These are phyloP conservation scores for Hydractinia symbiolongicarpus DNA, from an alignment of 30 jellyfish, hydroid and myxozoan species.

Conservation along the genomic window DNA sequence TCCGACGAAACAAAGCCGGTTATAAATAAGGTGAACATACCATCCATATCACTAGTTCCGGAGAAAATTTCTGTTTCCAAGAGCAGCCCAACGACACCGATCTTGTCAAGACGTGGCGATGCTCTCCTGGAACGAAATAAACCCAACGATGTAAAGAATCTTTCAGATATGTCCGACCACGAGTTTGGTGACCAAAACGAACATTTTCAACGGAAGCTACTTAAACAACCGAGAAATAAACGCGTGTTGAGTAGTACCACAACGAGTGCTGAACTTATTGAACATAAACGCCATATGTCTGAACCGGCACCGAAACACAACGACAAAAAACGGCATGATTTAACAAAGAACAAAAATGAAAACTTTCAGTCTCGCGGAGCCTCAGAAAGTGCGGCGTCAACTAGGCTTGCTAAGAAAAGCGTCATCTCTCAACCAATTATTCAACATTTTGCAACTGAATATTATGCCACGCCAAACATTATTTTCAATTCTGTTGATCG, in stretches of 20 bases:
- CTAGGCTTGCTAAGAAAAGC: constrained; percentile 10
- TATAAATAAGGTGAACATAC: neutral
- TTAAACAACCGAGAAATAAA: constrained; percentile 42
- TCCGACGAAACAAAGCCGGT: constrained; percentile 33
- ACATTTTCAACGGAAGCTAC: constrained; percentile 38
- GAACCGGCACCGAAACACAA: constrained; percentile 13
- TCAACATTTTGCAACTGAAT: constrained; percentile 40
- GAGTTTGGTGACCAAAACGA: constrained; percentile 63
- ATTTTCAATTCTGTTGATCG: constrained; percentile 42
- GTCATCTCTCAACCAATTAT: constrained; percentile 36
- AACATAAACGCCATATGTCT: constrained; percentile 47
- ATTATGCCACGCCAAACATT: constrained; percentile 46
- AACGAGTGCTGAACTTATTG: constrained; percentile 91
- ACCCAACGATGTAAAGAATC: constrained; percentile 12
- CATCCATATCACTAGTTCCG: constrained; percentile 47
- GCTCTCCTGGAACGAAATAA: constrained; percentile 14
- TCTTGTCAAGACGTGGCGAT: constrained; percentile 23
- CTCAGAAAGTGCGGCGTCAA: neutral
- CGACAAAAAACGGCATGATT: neutral
- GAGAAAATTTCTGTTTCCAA: constrained; percentile 32
- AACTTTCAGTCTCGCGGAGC: neutral
- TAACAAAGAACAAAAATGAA: neutral
- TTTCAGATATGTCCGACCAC: constrained; percentile 76
- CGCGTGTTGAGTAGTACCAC: constrained; percentile 79
- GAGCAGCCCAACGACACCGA: constrained; percentile 64